Evolutionary conservation across 2,888 invertebrate genomes (phyloP).

Genomic region (Troilus luridus): DNA sequence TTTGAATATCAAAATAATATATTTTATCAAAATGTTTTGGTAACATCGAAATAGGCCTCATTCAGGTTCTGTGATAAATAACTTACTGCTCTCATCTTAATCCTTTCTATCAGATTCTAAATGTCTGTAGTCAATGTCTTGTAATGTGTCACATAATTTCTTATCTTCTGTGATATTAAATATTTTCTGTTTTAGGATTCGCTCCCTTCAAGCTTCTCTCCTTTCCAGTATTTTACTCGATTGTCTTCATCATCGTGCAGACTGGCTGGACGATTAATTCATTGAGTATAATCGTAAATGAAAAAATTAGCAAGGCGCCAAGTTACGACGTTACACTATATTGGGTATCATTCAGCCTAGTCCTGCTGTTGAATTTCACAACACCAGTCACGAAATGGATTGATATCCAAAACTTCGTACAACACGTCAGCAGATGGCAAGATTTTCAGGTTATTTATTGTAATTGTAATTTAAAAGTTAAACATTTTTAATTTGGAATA

Average conservation of each 20-base stretch:
- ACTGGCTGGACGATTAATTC: background rate
- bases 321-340: background rate
- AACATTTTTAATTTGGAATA: too few species aligned
- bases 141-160: too few species aligned
- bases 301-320: background rate
- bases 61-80: too few species aligned
- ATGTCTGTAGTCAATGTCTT: too few species aligned
- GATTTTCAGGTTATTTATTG: background rate
- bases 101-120: too few species aligned
- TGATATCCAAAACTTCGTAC: background rate
- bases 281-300: background rate
- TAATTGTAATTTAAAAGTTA: too few species aligned
- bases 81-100: too few species aligned
- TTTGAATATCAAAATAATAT: too few species aligned
- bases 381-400: background rate
- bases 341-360: background rate
- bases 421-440: background rate
- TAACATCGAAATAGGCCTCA: too few species aligned
- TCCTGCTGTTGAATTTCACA: background rate
- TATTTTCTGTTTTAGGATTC: background rate
- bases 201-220: slow-evolving; percentile 19
- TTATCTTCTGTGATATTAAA: background rate
- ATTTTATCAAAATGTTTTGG: too few species aligned
- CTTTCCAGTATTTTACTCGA: background rate
- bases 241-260: background rate